Evolutionary conservation across 2,888 invertebrate genomes (phyloP).

Genomic region (Xylophagus ater): DNA sequence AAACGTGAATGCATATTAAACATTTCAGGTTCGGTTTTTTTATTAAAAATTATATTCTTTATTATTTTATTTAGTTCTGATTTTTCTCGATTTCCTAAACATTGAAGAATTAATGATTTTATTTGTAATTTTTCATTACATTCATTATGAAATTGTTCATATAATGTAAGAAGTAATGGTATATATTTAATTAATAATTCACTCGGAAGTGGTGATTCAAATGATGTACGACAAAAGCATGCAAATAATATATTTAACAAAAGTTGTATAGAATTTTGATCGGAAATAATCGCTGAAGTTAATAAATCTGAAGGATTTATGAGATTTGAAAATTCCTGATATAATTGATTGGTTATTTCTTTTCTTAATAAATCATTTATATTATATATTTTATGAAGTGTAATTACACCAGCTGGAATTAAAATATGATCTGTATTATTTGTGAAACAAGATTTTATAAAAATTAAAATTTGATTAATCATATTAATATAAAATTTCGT

Average conservation of each 20-base stretch:
- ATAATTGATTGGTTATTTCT: slow-evolving; percentile 16
- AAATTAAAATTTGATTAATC: slow-evolving; percentile 28
- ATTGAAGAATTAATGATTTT: slow-evolving; percentile 24
- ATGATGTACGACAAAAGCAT: slow-evolving; percentile 31
- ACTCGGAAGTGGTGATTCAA: slow-evolving; percentile 32
- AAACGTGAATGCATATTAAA: slow-evolving; percentile 25
- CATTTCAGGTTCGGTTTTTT: slow-evolving; percentile 14
- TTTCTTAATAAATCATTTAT: slow-evolving; percentile 17
- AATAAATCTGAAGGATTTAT: slow-evolving; percentile 25
- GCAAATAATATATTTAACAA: slow-evolving; percentile 25
- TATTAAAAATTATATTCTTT: slow-evolving; percentile 17
- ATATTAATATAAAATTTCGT: slow-evolving; percentile 24
- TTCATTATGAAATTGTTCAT: slow-evolving; percentile 23
- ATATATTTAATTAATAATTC: slow-evolving; percentile 24
- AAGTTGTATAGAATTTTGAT: slow-evolving; percentile 24
- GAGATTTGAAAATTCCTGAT: slow-evolving; percentile 22
- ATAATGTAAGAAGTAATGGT: slow-evolving; percentile 28
- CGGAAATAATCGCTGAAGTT: slow-evolving; percentile 30
- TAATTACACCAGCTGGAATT: slow-evolving; percentile 26
- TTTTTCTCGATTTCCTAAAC: slow-evolving; percentile 28
- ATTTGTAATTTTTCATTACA: slow-evolving; percentile 19
- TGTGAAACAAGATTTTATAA: slow-evolving; percentile 21
- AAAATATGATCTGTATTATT: slow-evolving; percentile 19
- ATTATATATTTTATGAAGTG: slow-evolving; percentile 28
- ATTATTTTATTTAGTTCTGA: slow-evolving; percentile 26